A percentile compares a stretch with the other conserved stretches of the same genome.
These are phyloP conservation scores for Ciconia maguari DNA, from an alignment of 2,113 vertebrate species.

Conservation along the genomic window DNA sequence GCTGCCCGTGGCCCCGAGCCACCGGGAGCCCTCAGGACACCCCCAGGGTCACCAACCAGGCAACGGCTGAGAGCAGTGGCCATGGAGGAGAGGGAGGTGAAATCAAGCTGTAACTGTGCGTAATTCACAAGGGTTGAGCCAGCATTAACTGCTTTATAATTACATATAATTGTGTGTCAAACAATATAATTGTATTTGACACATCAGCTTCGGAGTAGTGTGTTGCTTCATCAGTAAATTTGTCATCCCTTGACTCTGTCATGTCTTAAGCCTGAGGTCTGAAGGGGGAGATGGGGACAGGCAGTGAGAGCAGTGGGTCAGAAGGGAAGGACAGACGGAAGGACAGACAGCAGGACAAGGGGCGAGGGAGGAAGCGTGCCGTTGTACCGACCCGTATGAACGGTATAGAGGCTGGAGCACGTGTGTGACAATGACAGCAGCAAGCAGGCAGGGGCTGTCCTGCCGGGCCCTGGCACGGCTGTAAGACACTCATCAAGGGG, in stretches of 20 bases:
- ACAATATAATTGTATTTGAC: background rate
- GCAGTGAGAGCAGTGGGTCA: background rate
- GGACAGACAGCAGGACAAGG: background rate
- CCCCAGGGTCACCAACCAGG: fast-evolving
- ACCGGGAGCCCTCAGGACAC: background rate
- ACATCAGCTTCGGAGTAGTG: fast-evolving
- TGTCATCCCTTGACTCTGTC: background rate
- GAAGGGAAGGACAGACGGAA: background rate
- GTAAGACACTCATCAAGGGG: background rate
- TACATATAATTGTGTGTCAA: background rate
- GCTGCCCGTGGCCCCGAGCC: fast-evolving
- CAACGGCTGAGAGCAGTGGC: background rate
- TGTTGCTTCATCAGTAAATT: background rate
- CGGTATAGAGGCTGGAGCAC: background rate
- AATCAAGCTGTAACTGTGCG: background rate
- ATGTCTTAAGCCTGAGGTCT: background rate
- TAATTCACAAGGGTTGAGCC: background rate
- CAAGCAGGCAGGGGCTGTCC: background rate
- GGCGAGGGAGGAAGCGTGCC: too few species aligned
- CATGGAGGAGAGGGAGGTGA: background rate
- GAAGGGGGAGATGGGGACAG: background rate
- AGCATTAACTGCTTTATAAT: background rate
- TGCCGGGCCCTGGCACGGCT: fast-evolving
- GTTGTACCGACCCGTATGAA: fast-evolving
- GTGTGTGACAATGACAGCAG: background rate